Evolutionary conservation across 2,797 vertebrate genomes (phyloP), one percentile per base, ranked within the genome.

Genomic region (Pelodytes ibericus): DNA sequence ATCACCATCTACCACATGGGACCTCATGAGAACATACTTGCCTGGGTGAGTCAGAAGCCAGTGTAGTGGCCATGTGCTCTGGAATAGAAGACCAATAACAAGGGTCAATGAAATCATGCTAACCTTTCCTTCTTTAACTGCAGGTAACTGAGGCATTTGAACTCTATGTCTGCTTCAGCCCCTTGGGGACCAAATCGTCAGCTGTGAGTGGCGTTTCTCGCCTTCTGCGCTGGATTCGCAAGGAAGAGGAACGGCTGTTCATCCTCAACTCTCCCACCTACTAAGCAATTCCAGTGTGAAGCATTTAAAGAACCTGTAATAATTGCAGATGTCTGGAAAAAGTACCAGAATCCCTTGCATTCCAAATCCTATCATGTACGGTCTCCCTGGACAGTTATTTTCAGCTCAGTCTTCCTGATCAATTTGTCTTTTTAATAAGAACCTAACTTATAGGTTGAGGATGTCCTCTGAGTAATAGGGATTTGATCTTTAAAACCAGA

Each of bases 171-270:
- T 99, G 96, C 88, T 98, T 96, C 91, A 98, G 95, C 84, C 96
- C 96, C 0, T 83, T 99, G 89, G 95, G 91, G 29, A 99, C 96
- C 71, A 99, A 99, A 86, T 93, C 93, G 0, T 79, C 90, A 0
- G 96, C 97, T 0, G 82, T 95, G 68, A 91, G 86, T 29, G 93
- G 96, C 53, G 92, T 96, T 83, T 95, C 86, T 88, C 99, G 97
- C 84, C 94, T 99, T 81, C 94, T 99, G 85, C 97, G 95, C 88
- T 99, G 98, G 98, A 99, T 99, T 87, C 93, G 96, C 80, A 98
- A 94, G 85, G 98, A 99, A 84, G 98, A 99, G 81, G 98, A 99
- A 60, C 91, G 94, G 7, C 95, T 99, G 80, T 99, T 99, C 88
- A 98, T 99, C 87, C 93, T 99, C 82, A 95, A 91, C 0, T 96